These are phyloP conservation scores for Epirrita christyi DNA, from an alignment of 2,888 invertebrate genomes.

Conservation along the genomic window DNA sequence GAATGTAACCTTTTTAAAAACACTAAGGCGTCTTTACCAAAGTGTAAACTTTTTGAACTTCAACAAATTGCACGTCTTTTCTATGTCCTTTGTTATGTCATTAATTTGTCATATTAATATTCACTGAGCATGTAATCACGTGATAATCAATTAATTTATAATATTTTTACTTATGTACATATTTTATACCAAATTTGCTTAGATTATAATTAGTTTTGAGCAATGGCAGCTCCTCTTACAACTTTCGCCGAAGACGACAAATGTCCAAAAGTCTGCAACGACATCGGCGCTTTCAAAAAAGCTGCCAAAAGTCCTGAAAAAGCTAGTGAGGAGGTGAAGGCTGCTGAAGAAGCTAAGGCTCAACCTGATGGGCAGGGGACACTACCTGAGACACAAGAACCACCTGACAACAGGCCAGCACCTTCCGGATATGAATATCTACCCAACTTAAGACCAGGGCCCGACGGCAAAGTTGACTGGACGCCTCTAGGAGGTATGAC, in stretches of 20 bases:
- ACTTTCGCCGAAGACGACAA: slow-evolving; percentile 62
- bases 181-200: neutral
- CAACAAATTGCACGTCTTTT: slow-evolving; percentile 9
- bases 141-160: too few relatives aligned
- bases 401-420: slow-evolving; percentile 33
- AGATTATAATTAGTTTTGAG: slow-evolving; percentile 10
- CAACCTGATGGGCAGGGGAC: slow-evolving; percentile 10
- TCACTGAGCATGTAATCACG: too few relatives aligned
- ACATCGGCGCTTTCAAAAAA: slow-evolving; percentile 70
- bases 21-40: neutral
- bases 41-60: neutral
- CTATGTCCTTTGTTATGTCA: neutral
- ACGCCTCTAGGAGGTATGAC: slow-evolving; percentile 88
- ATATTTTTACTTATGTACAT: too few relatives aligned
- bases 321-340: slow-evolving; percentile 46
- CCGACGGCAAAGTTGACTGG: slow-evolving; percentile 90
- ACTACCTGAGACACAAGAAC: slow-evolving; percentile 28
- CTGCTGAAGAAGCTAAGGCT: slow-evolving; percentile 36
- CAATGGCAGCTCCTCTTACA: slow-evolving; percentile 41
- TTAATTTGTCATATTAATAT: neutral
- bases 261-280: slow-evolving; percentile 67
- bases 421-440: slow-evolving; percentile 55
- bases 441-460: slow-evolving; percentile 84
- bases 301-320: slow-evolving; percentile 53
- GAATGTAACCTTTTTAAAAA: neutral